These are phyloP conservation scores for Prionailurus bengalensis DNA, from an alignment of 2,113 vertebrate species.

Conservation along the genomic window DNA sequence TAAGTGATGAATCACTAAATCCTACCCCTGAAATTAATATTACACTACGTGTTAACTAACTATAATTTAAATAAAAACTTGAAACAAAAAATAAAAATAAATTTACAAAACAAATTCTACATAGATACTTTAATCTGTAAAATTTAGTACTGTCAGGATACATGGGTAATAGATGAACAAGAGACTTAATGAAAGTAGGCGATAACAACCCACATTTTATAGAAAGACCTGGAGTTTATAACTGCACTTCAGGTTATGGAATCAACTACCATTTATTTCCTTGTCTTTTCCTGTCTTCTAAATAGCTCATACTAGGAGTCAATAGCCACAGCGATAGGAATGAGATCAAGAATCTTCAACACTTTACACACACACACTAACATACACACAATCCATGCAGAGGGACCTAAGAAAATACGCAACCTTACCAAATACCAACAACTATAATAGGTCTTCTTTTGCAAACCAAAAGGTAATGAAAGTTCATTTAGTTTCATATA, in stretches of 20 bases:
- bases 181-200: not conserved
- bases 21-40: not conserved
- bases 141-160: not conserved
- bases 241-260: not conserved
- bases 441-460: not conserved
- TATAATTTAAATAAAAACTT: not conserved
- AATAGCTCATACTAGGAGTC: not conserved
- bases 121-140: not conserved
- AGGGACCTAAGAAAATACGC: not conserved
- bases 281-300: not conserved
- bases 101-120: not conserved
- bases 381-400: not conserved
- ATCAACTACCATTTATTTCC: not conserved
- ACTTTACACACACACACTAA: not conserved
- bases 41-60: not conserved
- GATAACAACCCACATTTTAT: not conserved
- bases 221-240: not conserved
- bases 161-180: not conserved
- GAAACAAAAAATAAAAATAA: not conserved
- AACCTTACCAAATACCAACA: slow-evolving; percentile 21
- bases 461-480: not conserved
- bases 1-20: not conserved
- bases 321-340: not conserved
- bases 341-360: not conserved
- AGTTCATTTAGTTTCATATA: not conserved